These are phyloP conservation scores for Gracilinanus agilis DNA, from an alignment of 2,113 vertebrate genomes.

Conservation along the genomic window DNA sequence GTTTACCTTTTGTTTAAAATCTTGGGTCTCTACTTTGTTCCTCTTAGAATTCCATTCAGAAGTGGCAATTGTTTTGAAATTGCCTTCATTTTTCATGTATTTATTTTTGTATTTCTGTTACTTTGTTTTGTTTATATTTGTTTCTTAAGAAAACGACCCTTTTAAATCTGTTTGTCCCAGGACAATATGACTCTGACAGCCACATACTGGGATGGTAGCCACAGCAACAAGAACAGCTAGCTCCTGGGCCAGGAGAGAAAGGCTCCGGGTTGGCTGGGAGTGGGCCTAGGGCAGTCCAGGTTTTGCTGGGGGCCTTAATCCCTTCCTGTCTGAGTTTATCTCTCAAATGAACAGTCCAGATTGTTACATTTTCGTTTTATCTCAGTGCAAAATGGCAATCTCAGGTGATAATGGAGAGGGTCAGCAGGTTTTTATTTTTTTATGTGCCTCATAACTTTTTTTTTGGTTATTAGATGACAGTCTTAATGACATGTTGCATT, in stretches of 20 bases:
- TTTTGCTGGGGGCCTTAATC: background rate
- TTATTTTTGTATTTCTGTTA: background rate
- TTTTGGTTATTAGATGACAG: background rate
- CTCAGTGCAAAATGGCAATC: conserved; percentile 13
- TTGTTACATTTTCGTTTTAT: conserved; percentile 54
- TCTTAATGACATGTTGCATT: background rate
- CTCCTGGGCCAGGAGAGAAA: background rate
- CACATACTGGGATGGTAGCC: background rate
- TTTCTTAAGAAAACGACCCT: background rate
- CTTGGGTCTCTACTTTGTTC: background rate
- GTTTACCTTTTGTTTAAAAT: background rate
- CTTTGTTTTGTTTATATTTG: background rate
- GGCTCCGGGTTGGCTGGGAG: background rate
- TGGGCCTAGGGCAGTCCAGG: background rate
- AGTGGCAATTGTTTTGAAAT: background rate
- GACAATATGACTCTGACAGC: background rate
- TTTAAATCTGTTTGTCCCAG: background rate
- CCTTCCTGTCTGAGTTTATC: background rate
- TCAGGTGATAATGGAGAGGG: background rate
- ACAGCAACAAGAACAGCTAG: background rate
- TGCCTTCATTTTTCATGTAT: background rate
- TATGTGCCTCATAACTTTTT: background rate
- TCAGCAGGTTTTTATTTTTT: background rate
- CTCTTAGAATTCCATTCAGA: background rate
- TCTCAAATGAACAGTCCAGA: background rate